phyloP scores from a whole-genome alignment of 2,888 invertebrate genomes.

The Eristalis arbustorum region DNA sequence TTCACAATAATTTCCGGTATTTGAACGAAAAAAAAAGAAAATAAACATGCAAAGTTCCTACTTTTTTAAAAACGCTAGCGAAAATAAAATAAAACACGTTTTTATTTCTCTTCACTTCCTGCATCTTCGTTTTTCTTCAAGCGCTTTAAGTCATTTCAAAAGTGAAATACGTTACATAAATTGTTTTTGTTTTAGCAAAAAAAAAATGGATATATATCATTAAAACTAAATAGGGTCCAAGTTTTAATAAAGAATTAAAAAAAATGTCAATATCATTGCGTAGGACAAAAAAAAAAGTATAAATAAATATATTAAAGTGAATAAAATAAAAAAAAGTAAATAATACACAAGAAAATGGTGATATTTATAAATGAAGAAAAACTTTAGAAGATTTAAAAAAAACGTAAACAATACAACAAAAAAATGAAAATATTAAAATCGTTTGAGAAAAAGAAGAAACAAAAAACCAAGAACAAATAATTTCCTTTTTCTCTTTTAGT shows the following conservation, averaged over 20 bases:
- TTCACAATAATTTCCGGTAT: constrained; percentile 17
- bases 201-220: constrained; percentile 55
- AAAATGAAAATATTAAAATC: constrained; percentile 4
- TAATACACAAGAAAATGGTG: constrained; percentile 67
- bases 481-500: constrained; percentile 66
- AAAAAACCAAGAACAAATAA: neutral
- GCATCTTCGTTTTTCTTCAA: neutral
- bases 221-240: constrained; percentile 70
- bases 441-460: neutral
- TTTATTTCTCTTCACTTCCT: constrained; percentile 19
- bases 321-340: constrained; percentile 40
- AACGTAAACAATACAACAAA: neutral
- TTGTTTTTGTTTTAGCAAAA: neutral
- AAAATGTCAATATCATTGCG: constrained; percentile 56
- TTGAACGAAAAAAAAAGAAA: neutral
- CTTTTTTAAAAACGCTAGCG: constrained; percentile 57
- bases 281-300: constrained; percentile 30
- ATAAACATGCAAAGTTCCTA: constrained; percentile 65
- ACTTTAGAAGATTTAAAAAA: constrained; percentile 20
- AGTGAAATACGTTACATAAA: constrained; percentile 5
- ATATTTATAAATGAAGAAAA: constrained; percentile 62
- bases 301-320: constrained; percentile 34
- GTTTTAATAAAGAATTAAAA: constrained; percentile 62
- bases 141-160: constrained; percentile 11
- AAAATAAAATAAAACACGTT: constrained; percentile 23